Conservation (phyloP, 1,140 invertebrate genomes). For the Drosophila kurseongensis region DNA sequence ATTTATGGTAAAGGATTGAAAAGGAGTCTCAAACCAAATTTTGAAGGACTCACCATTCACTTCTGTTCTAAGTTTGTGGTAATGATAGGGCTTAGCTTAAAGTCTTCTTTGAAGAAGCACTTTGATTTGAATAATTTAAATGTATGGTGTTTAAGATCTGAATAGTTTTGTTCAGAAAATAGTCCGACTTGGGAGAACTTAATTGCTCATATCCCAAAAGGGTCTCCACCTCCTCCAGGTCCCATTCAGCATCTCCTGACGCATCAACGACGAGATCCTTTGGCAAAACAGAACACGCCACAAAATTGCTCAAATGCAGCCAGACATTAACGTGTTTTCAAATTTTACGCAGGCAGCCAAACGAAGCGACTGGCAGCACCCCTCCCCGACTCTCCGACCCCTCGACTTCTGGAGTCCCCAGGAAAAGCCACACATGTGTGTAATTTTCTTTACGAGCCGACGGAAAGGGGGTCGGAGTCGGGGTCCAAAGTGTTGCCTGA, state of each 20-base stretch:
- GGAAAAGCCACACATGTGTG: conserved; percentile 77
- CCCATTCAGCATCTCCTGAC: background rate
- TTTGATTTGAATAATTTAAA: background rate
- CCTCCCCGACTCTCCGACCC: background rate
- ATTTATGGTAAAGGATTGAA: no score
- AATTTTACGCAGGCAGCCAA: conserved; percentile 65
- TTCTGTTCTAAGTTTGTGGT: no score
- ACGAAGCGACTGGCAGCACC: conserved; percentile 45
- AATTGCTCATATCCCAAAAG: conserved; percentile 24
- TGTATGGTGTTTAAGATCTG: background rate
- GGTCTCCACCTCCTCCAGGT: background rate
- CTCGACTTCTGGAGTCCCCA: background rate
- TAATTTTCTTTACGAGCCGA: conserved; percentile 72
- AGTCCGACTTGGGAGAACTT: conserved; percentile 4
- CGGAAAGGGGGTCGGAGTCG: background rate
- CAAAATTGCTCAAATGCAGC: conserved; percentile 73
- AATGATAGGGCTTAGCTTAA: no score
- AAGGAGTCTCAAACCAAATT: no score
- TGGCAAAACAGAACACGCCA: conserved; percentile 41
- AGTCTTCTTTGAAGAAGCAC: background rate
- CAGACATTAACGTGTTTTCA: conserved; percentile 72
- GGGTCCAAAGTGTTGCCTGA: conserved; percentile 61
- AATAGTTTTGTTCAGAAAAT: background rate
- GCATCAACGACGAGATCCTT: conserved; percentile 15
- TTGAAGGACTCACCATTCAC: no score